These are phyloP conservation scores for Numida meleagris DNA, from an alignment of 2,113 vertebrate genomes.

Conservation along the genomic window DNA sequence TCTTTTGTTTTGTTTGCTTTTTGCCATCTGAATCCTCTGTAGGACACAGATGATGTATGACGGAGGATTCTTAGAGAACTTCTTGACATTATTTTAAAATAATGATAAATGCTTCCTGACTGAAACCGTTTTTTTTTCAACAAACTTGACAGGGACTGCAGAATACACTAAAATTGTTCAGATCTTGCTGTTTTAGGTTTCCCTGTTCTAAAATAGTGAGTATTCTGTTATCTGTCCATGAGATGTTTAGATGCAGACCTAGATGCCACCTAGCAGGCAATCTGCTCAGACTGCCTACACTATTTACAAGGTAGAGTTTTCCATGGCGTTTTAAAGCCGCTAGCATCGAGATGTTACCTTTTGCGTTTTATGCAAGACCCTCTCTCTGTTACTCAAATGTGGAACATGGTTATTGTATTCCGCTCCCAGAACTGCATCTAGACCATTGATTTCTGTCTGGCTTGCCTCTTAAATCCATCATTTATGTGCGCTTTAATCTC, in stretches of 20 bases:
- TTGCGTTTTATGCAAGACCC: background rate
- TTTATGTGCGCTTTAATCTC: background rate
- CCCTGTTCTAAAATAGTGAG: background rate
- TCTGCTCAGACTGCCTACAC: background rate
- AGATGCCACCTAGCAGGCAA: background rate
- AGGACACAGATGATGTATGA: background rate
- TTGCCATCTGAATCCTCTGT: slow-evolving; percentile 1
- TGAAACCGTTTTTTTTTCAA: background rate
- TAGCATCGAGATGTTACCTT: background rate
- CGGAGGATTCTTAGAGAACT: slow-evolving; percentile 2
- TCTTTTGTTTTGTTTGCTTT: background rate
- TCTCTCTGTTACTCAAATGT: background rate
- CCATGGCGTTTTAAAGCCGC: background rate
- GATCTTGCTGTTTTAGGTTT: background rate
- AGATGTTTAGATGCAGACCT: background rate
- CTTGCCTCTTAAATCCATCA: background rate
- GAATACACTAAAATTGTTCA: background rate
- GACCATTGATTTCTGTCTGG: background rate
- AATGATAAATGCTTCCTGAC: background rate
- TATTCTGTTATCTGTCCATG: background rate
- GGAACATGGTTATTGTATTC: background rate
- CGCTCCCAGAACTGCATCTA: background rate
- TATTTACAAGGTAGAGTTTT: background rate
- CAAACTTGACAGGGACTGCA: background rate
- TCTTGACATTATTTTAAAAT: slow-evolving; percentile 19